Conservation (phyloP, 2,113 vertebrate genomes). For the Cariama cristata region DNA sequence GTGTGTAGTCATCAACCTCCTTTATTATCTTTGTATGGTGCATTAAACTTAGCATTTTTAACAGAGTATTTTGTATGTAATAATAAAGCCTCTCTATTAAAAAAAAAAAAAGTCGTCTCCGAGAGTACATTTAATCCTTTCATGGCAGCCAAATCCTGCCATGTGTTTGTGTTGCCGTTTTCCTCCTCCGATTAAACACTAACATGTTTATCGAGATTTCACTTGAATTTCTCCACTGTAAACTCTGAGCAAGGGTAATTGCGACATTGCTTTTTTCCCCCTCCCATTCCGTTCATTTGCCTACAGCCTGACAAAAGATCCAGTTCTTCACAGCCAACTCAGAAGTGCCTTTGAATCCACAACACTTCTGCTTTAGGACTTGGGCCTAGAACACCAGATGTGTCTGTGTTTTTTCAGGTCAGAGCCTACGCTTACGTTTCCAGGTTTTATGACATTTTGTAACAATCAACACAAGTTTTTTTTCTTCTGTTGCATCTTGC, state of each 20-base stretch:
- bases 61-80: background rate
- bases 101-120: background rate
- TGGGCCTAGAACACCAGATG: conserved; percentile 63
- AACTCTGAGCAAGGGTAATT: conserved; percentile 33
- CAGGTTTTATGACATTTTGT: conserved; percentile 34
- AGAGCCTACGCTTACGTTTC: background rate
- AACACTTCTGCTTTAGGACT: conserved; percentile 46
- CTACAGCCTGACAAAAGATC: conserved; percentile 37
- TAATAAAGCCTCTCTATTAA: conserved; percentile 23
- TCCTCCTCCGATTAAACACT: conserved; percentile 57
- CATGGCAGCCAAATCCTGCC: conserved; percentile 44
- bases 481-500: background rate
- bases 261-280: background rate
- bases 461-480: background rate
- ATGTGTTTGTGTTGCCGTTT: conserved; percentile 47
- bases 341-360: conserved; percentile 50
- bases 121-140: conserved; percentile 46
- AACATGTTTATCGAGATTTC: conserved; percentile 60
- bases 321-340: conserved; percentile 56
- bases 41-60: conserved; percentile 1
- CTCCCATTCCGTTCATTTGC: background rate
- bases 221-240: conserved; percentile 49
- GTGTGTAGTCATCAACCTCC: background rate
- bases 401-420: conserved; percentile 32
- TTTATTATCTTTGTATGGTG: background rate